Percentiles rank a stretch among this genome's conserved stretches.
These are phyloP conservation scores for silkworm (Bombyx mori) DNA, from an alignment of 1,140 invertebrate genomes.

Conservation along the genomic window ASM3026992v2 NC_085114.1:6542501-6543000, in stretches of 20 bases:
- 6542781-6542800: neutral
- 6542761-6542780: too few relatives aligned
- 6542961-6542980: constrained; percentile 29
- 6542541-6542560: constrained; percentile 33
- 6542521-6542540: constrained; percentile 35
- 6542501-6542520: constrained; percentile 30
- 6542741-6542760: neutral
- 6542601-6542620: constrained; percentile 11
- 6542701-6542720: too few relatives aligned
- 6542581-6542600: constrained; percentile 21
- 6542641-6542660: too few relatives aligned
- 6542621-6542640: neutral
- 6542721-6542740: neutral
- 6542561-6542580: constrained; percentile 13
- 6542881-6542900: constrained; percentile 15
- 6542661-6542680: too few relatives aligned
- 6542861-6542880: constrained; percentile 38
- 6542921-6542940: constrained; percentile 42
- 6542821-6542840: constrained; percentile 18
- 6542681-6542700: too few relatives aligned
- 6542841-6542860: constrained; percentile 6
- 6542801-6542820: constrained; percentile 12
- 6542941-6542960: constrained; percentile 34
- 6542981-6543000: constrained; percentile 25
- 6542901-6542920: constrained; percentile 30